Conservation (phyloP, 2,888 invertebrate species). For the Melanostoma mellinum region DNA sequence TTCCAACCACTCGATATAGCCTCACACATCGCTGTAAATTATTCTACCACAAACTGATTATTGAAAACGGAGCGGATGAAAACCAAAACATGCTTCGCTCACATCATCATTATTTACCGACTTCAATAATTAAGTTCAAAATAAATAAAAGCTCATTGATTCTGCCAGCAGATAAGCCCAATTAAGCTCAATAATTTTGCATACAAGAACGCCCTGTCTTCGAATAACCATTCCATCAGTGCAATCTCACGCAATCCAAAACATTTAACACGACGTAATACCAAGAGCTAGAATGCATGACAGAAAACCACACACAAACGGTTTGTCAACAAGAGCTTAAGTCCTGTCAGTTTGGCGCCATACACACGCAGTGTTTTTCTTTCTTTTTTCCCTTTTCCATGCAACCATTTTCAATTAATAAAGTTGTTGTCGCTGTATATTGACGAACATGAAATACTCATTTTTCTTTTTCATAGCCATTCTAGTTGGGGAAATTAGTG, state of each 20-base stretch:
- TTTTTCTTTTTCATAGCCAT: background rate
- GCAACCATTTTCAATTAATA: constrained; percentile 46
- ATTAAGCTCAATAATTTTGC: constrained; percentile 38
- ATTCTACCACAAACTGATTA: background rate
- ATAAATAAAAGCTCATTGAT: constrained; percentile 55
- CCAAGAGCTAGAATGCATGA: background rate
- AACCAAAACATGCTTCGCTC: background rate
- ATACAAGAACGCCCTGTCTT: background rate
- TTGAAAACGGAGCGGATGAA: background rate
- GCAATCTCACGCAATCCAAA: background rate
- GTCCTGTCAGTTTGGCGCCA: constrained; percentile 63
- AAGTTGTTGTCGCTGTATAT: constrained; percentile 9
- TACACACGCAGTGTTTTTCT: constrained; percentile 3
- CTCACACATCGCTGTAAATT: constrained; percentile 1
- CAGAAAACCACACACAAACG: constrained; percentile 1
- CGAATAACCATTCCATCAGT: background rate
- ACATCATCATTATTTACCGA: background rate
- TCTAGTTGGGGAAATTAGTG: background rate
- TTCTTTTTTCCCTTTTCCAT: constrained; percentile 10
- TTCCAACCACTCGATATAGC: background rate
- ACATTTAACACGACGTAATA: background rate
- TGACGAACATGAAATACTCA: too few species aligned
- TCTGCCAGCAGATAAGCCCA: constrained; percentile 49
- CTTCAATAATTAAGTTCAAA: constrained; percentile 48
- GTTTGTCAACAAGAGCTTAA: constrained; percentile 38